Base-by-base conservation (phyloP, 2,797 vertebrate species). In the Hirundo rustica region DNA sequence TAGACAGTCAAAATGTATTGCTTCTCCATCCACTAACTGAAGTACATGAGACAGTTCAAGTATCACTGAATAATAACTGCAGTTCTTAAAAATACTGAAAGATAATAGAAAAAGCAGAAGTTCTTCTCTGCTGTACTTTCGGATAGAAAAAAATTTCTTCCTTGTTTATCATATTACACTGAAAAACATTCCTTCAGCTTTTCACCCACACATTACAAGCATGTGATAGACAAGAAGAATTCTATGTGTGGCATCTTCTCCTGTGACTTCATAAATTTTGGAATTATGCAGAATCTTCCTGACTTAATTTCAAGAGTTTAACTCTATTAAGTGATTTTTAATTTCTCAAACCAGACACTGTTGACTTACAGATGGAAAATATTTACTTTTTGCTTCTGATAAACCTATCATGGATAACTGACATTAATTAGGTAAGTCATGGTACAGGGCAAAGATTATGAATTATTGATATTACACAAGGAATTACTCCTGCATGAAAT, bases 341-440 rank as follows among this genome's bases (percentile, higher is more conserved):
- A 90, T 92, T 91, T 94, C 60, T 71, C 45, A 72, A 86, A 75
- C 60, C 45, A 91, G 74, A 73, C 57, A 86, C 64, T 79, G 38
- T 32, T 89, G 55, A 95, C 54, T 75, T 81, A 54, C 4, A 70
- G 4, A 57, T 1, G 16, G 25, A 88, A 95, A 93, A 95, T 51
- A 78, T 48, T 90, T 94, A 75, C 53, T 60, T 73, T 74, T 90
- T 89, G 44, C 55, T 48, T 92, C 78, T 85, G 65, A 85, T 75
- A 85, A 60, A 57, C 16, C 16, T 73, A 75, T 77, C 5, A 1
- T 44, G 32, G 51, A 51, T 94, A 93, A 93, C 27, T 89, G 30
- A 29, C 42, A 68, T 72, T 92, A 88, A 91, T 91, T 75, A 92
- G 25, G 19, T 50, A 93, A 60, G 74, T 77, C 44, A 62, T 16